Percentiles rank a stretch among this genome's conserved stretches.
Evolutionary conservation across 2,888 invertebrate genomes (phyloP).

Genomic region (Agonopterix heracliana): DNA sequence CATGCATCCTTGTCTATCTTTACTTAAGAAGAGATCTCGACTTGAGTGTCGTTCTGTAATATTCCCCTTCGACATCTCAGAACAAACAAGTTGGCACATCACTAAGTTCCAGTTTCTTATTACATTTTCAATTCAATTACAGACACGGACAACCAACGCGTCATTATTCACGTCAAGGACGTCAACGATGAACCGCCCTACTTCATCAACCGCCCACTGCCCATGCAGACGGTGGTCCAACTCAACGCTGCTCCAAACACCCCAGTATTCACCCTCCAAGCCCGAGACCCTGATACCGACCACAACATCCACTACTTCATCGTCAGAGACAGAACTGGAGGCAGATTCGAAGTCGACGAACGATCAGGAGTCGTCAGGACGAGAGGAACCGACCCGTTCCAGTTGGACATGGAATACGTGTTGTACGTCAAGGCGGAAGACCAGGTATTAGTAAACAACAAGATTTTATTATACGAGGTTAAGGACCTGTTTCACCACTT

Average conservation of each 20-base stretch:
- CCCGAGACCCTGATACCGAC: conserved; percentile 96
- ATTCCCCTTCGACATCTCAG: too few species aligned
- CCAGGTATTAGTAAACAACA: conserved; percentile 73
- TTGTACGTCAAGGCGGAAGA: conserved; percentile 97
- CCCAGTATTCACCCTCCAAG: conserved; percentile 97
- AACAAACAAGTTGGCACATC: too few species aligned
- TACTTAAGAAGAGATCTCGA: too few species aligned
- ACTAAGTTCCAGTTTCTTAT: too few species aligned
- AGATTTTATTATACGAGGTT: not conserved
- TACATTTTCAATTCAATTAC: conserved; percentile 38
- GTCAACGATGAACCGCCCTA: conserved; percentile 98
- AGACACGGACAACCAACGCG: conserved; percentile 96
- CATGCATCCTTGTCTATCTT: too few species aligned
- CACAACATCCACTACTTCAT: conserved; percentile 98
- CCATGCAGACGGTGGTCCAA: conserved; percentile 98
- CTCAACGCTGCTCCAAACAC: conserved; percentile 96
- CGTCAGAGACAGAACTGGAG: conserved; percentile 90
- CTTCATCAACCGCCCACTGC: conserved; percentile 97
- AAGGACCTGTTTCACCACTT: too few species aligned
- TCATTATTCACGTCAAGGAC: conserved; percentile 96
- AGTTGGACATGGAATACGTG: conserved; percentile 97
- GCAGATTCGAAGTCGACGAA: conserved; percentile 90
- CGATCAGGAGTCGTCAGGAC: conserved; percentile 94
- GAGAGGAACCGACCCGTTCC: conserved; percentile 92
- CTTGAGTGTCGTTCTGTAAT: too few species aligned